Evolutionary conservation across 2,888 invertebrate species (phyloP).

Genomic region (Esperia sulphurella): DNA sequence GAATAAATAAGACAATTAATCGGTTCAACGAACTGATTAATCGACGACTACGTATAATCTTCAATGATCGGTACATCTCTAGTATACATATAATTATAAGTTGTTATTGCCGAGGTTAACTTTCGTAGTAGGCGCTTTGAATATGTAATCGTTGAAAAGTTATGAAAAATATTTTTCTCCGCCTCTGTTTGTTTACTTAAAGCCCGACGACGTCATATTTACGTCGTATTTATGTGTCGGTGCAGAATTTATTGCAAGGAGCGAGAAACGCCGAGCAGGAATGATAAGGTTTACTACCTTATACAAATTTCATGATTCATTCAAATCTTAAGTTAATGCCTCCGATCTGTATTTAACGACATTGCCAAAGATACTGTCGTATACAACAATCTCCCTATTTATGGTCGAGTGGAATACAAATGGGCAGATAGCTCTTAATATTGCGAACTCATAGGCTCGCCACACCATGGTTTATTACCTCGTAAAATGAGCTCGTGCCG

Average conservation of each 20-base stretch:
- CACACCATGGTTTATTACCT: slow-evolving; percentile 58
- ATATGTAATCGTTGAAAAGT: slow-evolving; percentile 2
- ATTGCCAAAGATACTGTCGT: slow-evolving; percentile 22
- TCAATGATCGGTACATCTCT: too few species aligned
- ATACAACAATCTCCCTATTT: slow-evolving; percentile 52
- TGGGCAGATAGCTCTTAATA: slow-evolving; percentile 42
- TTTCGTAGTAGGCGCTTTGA: neutral
- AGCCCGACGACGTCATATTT: neutral
- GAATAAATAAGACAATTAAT: too few species aligned
- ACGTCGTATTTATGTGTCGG: too few species aligned
- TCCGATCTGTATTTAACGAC: slow-evolving; percentile 24
- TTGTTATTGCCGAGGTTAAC: too few species aligned
- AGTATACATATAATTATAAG: too few species aligned
- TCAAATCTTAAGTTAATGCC: slow-evolving; percentile 13
- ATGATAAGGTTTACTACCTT: slow-evolving; percentile 2
- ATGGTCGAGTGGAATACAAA: slow-evolving; percentile 56
- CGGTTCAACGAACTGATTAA: too few species aligned
- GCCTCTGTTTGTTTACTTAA: neutral
- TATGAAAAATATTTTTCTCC: slow-evolving; percentile 1
- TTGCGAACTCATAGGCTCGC: slow-evolving; percentile 57
- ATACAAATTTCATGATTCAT: slow-evolving; percentile 10
- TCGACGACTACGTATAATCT: too few species aligned
- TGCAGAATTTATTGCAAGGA: neutral
- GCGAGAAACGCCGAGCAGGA: neutral
- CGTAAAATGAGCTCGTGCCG: slow-evolving; percentile 65